Base-by-base conservation (phyloP, 2,113 vertebrate genomes). In the Ramphastos sulfuratus region DNA sequence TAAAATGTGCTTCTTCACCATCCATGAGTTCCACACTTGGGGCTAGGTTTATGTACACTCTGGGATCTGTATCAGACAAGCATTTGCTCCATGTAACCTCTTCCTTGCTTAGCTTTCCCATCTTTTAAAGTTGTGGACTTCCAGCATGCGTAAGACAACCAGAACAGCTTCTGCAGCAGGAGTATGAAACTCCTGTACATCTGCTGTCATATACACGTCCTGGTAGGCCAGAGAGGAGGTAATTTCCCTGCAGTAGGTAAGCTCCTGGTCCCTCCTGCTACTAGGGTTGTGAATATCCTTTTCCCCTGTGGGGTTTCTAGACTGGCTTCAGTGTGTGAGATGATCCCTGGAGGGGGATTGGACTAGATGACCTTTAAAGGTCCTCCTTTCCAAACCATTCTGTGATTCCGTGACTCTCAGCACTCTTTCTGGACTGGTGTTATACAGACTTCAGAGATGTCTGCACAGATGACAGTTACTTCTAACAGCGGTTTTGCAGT, bases 161-260 rank as follows among this genome's bases (percentile, higher is more conserved):
- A 14, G 28, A 21, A 27, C 21, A 55, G 46, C n/a, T 37, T n/a
- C 54, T 59, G 15, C 30, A 25, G 54, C 3, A 2, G 13, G 28
- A 15, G 21, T 7, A 12, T 30, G 70, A 31, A 54, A 23, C 37
- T 33, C 23, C 12, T 0, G 0, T 52, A 8, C 0, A 1, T 30
- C 48, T 1, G 0, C n/a, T n/a, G 23, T 21, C 13, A 4, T 4
- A 8, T 4, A 4, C 15, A 27, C 7, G 8, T 66, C 64, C 54
- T 18, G 14, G 11, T 4, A 17, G 64, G 25, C 25, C 54, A 30
- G 33, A 35, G 33, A 42, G 52, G 37, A 37, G 65, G 56, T 20
- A 1, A 13, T 28, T 35, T 31, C 37, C 21, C n/a, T 0, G 1
- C 21, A 24, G 1, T 6, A 37, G 18, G 10, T n/a, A 12, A 74